A percentile compares a stretch with the other conserved stretches of the same genome.
Evolutionary conservation across 2,113 vertebrate genomes (phyloP).

Genomic region (Anhinga rufa): DNA sequence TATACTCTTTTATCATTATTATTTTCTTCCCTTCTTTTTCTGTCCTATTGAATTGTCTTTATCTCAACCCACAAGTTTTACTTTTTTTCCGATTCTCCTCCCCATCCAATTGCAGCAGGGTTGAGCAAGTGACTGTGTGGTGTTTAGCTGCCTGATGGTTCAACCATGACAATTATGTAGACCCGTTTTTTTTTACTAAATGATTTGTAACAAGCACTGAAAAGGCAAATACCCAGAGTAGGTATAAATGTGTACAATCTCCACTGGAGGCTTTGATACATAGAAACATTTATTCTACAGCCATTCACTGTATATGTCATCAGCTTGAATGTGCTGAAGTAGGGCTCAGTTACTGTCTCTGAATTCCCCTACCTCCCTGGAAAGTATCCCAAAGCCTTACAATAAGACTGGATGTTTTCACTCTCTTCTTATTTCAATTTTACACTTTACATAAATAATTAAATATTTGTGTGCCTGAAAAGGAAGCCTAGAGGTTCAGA

Average conservation of each 20-base stretch:
- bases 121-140: too few species aligned
- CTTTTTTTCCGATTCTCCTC: too few species aligned
- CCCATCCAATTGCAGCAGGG: too few species aligned
- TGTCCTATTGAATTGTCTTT: too few species aligned
- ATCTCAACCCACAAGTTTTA: too few species aligned
- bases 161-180: neutral
- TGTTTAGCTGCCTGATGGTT: too few species aligned
- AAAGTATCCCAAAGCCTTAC: neutral
- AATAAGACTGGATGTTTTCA: neutral
- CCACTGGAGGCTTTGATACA: neutral
- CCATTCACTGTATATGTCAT: neutral
- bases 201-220: neutral
- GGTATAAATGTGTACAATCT: neutral
- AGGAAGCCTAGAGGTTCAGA: fast-evolving
- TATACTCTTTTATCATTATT: too few species aligned
- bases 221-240: neutral
- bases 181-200: neutral
- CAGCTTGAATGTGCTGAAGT: neutral
- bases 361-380: neutral
- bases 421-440: neutral
- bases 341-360: neutral
- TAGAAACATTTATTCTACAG: neutral
- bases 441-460: neutral
- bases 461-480: neutral
- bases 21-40: too few species aligned